Evolutionary conservation across 1,140 invertebrate species (phyloP).

Genomic region (Ostrea denselamellosa): DNA sequence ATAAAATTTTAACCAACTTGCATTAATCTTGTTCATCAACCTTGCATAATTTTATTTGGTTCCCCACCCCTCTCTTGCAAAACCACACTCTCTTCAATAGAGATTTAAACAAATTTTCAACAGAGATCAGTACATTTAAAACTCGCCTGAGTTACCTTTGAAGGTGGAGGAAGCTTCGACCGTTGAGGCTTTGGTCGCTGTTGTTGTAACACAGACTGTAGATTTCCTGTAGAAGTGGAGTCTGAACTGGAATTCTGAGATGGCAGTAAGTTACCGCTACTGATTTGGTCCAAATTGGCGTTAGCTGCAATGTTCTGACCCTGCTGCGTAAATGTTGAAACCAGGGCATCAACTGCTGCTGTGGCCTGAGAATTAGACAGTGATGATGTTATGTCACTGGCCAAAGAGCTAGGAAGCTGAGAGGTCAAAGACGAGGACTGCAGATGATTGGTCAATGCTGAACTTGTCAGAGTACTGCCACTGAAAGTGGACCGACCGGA

Average conservation of each 20-base stretch:
- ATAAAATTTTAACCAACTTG: not conserved
- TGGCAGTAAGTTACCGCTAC: slow-evolving; percentile 47
- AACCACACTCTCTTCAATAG: too few species aligned
- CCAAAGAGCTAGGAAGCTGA: slow-evolving; percentile 48
- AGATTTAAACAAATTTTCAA: too few species aligned
- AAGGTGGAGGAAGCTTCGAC: slow-evolving; percentile 92
- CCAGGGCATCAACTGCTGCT: slow-evolving; percentile 63
- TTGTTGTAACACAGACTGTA: slow-evolving; percentile 73
- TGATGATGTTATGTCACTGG: slow-evolving; percentile 7
- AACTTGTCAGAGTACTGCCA: not conserved
- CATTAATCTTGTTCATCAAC: not conserved
- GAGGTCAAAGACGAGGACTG: slow-evolving; percentile 42
- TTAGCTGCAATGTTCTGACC: slow-evolving; percentile 48
- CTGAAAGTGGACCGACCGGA: not conserved
- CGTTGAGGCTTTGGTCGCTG: slow-evolving; percentile 85
- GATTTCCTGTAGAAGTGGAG: slow-evolving; percentile 43
- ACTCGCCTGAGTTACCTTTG: slow-evolving; percentile 83
- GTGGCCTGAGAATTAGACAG: slow-evolving; percentile 54
- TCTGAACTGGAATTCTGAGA: slow-evolving; percentile 55
- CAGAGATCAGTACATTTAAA: too few species aligned
- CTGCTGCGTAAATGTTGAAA: slow-evolving; percentile 58
- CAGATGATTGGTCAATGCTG: slow-evolving; percentile 55
- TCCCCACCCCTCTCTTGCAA: too few species aligned
- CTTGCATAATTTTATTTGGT: not conserved
- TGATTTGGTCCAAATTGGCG: slow-evolving; percentile 31